These are phyloP conservation scores for Podilymbus podiceps DNA, from an alignment of 2,113 vertebrate genomes.

Conservation along the genomic window DNA sequence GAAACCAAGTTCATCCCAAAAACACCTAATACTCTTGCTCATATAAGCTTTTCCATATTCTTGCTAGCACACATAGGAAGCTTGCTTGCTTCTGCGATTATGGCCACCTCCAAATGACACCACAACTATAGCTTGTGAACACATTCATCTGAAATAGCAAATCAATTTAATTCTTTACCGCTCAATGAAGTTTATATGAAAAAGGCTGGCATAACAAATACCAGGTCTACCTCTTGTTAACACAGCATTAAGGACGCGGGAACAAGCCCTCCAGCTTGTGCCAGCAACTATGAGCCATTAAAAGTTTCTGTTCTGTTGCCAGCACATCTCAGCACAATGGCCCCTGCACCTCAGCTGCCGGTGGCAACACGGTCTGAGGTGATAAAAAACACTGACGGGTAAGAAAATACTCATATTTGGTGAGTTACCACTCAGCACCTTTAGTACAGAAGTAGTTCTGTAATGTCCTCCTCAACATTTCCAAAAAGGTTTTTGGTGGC, in stretches of 20 bases:
- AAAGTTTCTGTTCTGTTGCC: neutral
- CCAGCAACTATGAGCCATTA: neutral
- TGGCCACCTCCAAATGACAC: neutral
- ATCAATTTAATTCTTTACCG: neutral
- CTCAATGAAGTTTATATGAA: neutral
- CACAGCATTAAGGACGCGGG: neutral
- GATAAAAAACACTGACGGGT: neutral
- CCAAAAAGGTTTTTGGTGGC: neutral
- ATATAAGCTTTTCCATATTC: neutral
- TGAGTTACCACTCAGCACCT: neutral
- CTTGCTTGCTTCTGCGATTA: neutral
- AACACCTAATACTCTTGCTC: neutral
- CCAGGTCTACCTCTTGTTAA: neutral
- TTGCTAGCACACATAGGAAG: neutral
- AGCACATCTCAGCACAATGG: neutral
- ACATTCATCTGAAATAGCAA: neutral
- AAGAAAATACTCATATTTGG: neutral
- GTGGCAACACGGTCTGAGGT: neutral
- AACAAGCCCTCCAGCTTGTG: fast-evolving
- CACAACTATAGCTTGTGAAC: neutral
- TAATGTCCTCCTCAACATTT: neutral
- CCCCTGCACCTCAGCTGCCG: neutral
- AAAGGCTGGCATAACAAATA: neutral
- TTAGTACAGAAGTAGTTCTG: neutral
- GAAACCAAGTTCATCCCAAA: neutral